phyloP scores from a whole-genome alignment of 2,888 invertebrate genomes.

The Sinopyrophorus schimmeli region DNA sequence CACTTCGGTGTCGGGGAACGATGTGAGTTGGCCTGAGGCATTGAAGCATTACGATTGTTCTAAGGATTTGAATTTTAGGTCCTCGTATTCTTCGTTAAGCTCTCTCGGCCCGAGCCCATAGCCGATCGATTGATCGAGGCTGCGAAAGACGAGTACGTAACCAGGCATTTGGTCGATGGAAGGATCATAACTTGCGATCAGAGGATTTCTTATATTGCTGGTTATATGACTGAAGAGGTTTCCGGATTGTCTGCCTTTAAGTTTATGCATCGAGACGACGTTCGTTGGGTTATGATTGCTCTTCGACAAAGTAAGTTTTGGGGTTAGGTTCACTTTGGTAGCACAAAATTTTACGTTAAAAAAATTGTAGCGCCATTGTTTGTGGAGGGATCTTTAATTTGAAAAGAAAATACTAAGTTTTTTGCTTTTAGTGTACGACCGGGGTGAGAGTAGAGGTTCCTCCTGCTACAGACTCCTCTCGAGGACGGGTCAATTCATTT shows the following conservation, averaged over 20 bases:
- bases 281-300: slow-evolving; percentile 85
- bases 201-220: slow-evolving; percentile 84
- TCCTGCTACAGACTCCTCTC: slow-evolving; percentile 85
- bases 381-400: too few species aligned
- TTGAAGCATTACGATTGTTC: slow-evolving; percentile 3
- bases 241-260: slow-evolving; percentile 85
- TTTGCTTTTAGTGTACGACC: slow-evolving; percentile 74
- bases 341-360: too few species aligned
- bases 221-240: slow-evolving; percentile 88
- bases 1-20: slow-evolving; percentile 13
- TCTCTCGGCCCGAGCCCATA: slow-evolving; percentile 71
- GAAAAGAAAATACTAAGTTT: slow-evolving; percentile 7
- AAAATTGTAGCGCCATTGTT: too few species aligned
- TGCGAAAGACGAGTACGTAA: slow-evolving; percentile 83
- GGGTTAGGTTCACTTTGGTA: too few species aligned
- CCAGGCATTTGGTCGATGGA: slow-evolving; percentile 86
- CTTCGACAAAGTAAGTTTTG: slow-evolving; percentile 81
- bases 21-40: slow-evolving; percentile 30
- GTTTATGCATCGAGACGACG: slow-evolving; percentile 89
- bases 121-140: slow-evolving; percentile 68
- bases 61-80: slow-evolving; percentile 58
- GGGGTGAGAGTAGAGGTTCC: slow-evolving; percentile 78
- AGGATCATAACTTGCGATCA: slow-evolving; percentile 89
- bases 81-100: slow-evolving; percentile 74
- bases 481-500: slow-evolving; percentile 83